phyloP scores from a whole-genome alignment of 1,140 invertebrate species.

The Oppia nitens region DNA sequence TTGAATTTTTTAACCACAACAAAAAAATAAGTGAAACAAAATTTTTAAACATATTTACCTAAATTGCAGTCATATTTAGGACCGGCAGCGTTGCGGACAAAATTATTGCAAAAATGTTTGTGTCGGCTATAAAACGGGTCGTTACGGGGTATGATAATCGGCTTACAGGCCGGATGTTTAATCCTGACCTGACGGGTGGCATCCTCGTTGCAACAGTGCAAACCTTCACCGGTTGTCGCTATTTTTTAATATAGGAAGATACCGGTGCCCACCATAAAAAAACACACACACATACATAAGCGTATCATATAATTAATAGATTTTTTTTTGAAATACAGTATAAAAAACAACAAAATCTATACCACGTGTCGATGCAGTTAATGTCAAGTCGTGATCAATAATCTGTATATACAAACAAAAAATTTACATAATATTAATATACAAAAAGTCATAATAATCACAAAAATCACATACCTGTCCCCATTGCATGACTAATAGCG shows the following conservation, averaged over 20 bases:
- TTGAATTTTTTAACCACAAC: neutral
- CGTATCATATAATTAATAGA: too few species aligned
- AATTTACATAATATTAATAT: neutral
- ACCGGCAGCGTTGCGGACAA: conserved; percentile 18
- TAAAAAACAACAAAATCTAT: neutral
- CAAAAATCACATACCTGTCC: conserved; percentile 41
- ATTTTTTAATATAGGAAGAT: neutral
- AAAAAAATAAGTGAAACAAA: neutral
- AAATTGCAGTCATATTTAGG: conserved; percentile 17
- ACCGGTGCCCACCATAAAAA: neutral
- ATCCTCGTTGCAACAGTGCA: conserved; percentile 23
- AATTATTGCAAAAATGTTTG: conserved; percentile 20
- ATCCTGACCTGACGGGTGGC: neutral
- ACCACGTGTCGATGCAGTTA: conserved; percentile 15
- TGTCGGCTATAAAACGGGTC: conserved; percentile 21
- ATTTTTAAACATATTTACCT: conserved; percentile 7
- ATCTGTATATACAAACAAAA: conserved; percentile 4
- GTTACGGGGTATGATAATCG: conserved; percentile 19
- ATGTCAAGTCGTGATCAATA: conserved; percentile 17
- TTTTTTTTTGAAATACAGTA: neutral
- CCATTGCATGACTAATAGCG: conserved; percentile 56
- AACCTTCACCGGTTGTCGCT: conserved; percentile 17
- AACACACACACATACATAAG: too few species aligned
- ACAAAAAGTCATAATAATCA: neutral
- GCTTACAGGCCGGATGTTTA: conserved; percentile 20